Base-by-base conservation (phyloP, 2,113 vertebrate species). In the Podilymbus podiceps region DNA sequence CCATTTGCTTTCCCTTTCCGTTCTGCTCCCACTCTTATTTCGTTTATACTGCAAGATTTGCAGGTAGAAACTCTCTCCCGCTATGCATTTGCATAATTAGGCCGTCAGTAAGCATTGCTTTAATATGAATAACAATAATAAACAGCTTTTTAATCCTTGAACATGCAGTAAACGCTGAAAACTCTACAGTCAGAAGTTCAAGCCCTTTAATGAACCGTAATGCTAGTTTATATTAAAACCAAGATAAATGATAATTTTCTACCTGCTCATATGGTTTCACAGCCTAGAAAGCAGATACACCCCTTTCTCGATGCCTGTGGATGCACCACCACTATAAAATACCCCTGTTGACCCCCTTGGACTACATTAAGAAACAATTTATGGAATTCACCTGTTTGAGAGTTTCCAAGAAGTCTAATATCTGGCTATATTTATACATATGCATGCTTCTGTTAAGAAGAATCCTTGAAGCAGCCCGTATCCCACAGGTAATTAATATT, bases 121-220 rank as follows among this genome's bases (percentile, higher is more conserved):
- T 92, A 67, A 71, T 44, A 90, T 11, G 38, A 93, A 77, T 90
- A 80, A 62, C 55, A 91, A 85, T 64, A 92, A 97, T 44, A 90
- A 90, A 67, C 30, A 84, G 83, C 69, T 91, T 95, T 87, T 89
- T 53, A 72, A 23, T 75, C 44, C 50, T 67, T 72, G 56, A 81
- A 25, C 60, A 56, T 78, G 59, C 8, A 77, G 83, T 19, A 89
- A 94, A 72, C 0, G 9, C 35, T 62, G 47, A 66, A 87, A 93
- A 84, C 15, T 84, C 77, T 94, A 64, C 33, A 86, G 53, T 22
- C 28, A 73, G 22, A 79, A 90, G 73, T 78, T 95, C 49, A 82
- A 90, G 40, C n/a, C 35, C 25, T 82, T 96, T 75, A 85, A 88
- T 68, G 44, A 90, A 86, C 31, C 35, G n/a, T 72, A 89, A 95